Percentiles rank a stretch among this genome's conserved stretches.
Conservation (phyloP, 2,888 invertebrate genomes). For the Thecophora atra region DNA sequence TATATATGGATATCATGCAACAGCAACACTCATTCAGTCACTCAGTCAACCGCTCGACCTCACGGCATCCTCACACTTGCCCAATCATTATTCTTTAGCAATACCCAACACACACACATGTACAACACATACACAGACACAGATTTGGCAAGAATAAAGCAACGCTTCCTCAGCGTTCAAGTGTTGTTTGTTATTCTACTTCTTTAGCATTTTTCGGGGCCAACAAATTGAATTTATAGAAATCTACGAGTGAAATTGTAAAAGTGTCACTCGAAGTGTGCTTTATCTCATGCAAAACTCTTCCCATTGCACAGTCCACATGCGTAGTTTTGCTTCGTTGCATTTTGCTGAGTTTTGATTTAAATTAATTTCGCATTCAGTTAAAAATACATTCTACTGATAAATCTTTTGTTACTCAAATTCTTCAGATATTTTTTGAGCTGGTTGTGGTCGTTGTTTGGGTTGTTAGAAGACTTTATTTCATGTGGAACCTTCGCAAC, state of each 20-base stretch:
- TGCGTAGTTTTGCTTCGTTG: constrained; percentile 28
- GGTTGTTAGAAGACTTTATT: not conserved
- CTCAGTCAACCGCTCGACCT: too few relatives aligned
- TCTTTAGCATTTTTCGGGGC: constrained; percentile 24
- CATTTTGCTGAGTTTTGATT: constrained; percentile 45
- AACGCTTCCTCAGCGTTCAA: not conserved
- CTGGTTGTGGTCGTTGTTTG: not conserved
- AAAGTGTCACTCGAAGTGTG: constrained; percentile 25
- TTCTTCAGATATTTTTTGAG: not conserved
- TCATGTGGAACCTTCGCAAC: too few relatives aligned
- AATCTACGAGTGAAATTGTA: constrained; percentile 37
- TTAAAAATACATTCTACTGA: constrained; percentile 39
- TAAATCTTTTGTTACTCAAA: constrained; percentile 12
- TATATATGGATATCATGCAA: not conserved
- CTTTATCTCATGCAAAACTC: too few relatives aligned
- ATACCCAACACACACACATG: not conserved
- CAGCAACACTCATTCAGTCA: not conserved
- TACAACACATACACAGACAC: not conserved
- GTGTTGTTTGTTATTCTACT: not conserved
- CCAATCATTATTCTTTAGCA: too few relatives aligned
- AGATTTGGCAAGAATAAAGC: not conserved
- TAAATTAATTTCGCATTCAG: constrained; percentile 48
- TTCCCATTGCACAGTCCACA: not conserved
- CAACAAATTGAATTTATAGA: constrained; percentile 47
- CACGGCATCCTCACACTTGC: too few relatives aligned